phyloP scores from a whole-genome alignment of 2,888 invertebrate genomes.

The Dendrolimus pini region DNA sequence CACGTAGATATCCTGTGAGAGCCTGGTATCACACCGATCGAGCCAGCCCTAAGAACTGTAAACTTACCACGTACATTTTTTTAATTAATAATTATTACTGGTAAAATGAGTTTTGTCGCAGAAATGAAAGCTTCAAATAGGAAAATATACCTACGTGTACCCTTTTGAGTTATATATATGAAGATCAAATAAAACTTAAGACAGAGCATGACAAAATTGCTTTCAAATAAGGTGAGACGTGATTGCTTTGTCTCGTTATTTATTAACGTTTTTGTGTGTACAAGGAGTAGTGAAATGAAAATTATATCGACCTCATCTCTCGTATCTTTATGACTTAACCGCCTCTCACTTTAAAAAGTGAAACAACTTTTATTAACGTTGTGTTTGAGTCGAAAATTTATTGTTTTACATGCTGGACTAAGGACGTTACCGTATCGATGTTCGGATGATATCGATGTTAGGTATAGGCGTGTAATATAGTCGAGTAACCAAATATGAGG shows the following conservation, averaged over 20 bases:
- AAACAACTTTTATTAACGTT: conserved; percentile 14
- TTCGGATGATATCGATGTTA: conserved; percentile 50
- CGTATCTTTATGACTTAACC: conserved; percentile 19
- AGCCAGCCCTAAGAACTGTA: too few species aligned
- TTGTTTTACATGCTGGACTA: conserved; percentile 15
- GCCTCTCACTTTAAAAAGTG: conserved; percentile 10
- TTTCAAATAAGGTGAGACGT: conserved; percentile 66
- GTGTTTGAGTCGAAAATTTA: conserved; percentile 17
- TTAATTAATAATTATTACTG: too few species aligned
- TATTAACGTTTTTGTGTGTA: conserved; percentile 58
- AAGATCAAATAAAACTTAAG: conserved; percentile 21
- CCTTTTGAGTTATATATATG: too few species aligned
- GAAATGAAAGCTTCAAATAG: too few species aligned
- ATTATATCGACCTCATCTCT: conserved; percentile 46
- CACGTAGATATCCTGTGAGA: too few species aligned
- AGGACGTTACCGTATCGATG: conserved; percentile 26
- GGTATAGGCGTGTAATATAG: conserved; percentile 58
- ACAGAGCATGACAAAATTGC: conserved; percentile 56
- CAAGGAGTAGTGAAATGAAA: conserved; percentile 66
- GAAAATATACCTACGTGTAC: too few species aligned
- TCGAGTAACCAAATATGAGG: conserved; percentile 73
- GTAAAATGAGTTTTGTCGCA: too few species aligned
- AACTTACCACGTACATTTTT: too few species aligned
- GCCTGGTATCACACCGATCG: too few species aligned
- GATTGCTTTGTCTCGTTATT: conserved; percentile 61